Percentiles rank a stretch among this genome's conserved stretches.
These are phyloP conservation scores for Amblyjoppa fuscipennis DNA, from an alignment of 2,888 invertebrate species.

Conservation along the genomic window DNA sequence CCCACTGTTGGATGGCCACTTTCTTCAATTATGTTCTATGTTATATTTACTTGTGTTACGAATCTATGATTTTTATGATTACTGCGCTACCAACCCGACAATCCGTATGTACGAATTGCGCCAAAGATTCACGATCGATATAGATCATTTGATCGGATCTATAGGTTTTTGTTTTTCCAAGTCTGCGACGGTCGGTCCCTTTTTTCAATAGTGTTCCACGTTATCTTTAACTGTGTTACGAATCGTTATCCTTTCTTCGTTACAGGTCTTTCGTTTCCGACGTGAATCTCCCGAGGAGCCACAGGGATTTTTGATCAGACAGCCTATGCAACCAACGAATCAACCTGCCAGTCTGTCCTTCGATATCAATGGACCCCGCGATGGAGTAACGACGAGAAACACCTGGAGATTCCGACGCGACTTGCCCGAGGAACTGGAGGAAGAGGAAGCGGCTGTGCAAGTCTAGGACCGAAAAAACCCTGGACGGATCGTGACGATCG, in stretches of 20 bases:
- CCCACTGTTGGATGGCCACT: no score
- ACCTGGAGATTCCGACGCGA: constrained; percentile 58
- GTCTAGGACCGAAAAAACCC: constrained; percentile 18
- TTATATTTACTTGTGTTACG: background rate
- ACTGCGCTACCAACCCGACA: background rate
- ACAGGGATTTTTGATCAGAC: constrained; percentile 38
- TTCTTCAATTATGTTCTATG: background rate
- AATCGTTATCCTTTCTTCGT: background rate
- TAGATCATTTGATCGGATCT: background rate
- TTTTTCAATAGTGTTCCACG: background rate
- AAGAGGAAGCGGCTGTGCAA: constrained; percentile 13
- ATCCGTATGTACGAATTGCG: background rate
- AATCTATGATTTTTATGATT: background rate
- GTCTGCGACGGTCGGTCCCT: no score
- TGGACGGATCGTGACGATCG: background rate
- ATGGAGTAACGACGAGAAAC: constrained; percentile 48
- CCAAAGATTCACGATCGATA: background rate
- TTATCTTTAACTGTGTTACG: background rate
- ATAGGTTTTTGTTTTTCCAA: no score
- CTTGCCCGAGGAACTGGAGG: constrained; percentile 34
- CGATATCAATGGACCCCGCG: constrained; percentile 58
- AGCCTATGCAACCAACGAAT: constrained; percentile 8
- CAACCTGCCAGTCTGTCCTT: constrained; percentile 44
- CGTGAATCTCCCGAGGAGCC: constrained; percentile 53
- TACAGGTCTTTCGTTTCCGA: constrained; percentile 44